A percentile compares a stretch with the other conserved stretches of the same genome.
These are phyloP conservation scores for Anastrepha ludens DNA, from an alignment of 1,140 invertebrate genomes.

Conservation along the genomic window DNA sequence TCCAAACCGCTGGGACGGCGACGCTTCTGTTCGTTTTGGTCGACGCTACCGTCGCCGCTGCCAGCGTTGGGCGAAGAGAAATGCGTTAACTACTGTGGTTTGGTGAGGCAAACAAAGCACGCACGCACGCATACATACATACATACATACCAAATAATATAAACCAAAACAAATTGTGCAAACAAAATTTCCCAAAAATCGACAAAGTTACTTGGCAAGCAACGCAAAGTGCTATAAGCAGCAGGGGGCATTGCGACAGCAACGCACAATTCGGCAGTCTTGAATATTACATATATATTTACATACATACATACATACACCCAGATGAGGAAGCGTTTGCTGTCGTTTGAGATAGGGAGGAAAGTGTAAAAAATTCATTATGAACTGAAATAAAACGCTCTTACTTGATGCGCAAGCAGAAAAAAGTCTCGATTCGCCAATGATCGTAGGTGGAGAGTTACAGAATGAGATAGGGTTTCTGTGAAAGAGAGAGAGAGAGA, in stretches of 20 bases:
- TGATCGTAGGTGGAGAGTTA: neutral
- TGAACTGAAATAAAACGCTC: constrained; percentile 16
- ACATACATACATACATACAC: neutral
- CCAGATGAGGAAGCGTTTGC: neutral
- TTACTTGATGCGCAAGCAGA: neutral
- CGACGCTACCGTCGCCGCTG: neutral
- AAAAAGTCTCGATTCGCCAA: neutral
- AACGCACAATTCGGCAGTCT: neutral
- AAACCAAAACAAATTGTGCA: neutral
- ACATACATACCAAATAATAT: neutral
- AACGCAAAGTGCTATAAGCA: neutral
- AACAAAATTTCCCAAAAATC: neutral
- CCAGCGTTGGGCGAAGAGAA: neutral
- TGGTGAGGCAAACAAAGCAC: neutral
- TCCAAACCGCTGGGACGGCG: neutral
- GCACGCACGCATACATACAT: neutral
- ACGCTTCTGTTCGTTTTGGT: neutral
- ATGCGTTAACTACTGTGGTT: neutral
- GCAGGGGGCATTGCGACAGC: neutral
- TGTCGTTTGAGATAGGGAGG: neutral
- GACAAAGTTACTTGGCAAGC: neutral
- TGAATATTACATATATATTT: too few relatives aligned
- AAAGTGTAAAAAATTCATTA: neutral
- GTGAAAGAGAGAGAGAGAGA: neutral
- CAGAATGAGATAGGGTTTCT: neutral